Evolutionary conservation across 2,797 vertebrate genomes (phyloP), one percentile per base, ranked within the genome.

Genomic region (Selene dorsalis): DNA sequence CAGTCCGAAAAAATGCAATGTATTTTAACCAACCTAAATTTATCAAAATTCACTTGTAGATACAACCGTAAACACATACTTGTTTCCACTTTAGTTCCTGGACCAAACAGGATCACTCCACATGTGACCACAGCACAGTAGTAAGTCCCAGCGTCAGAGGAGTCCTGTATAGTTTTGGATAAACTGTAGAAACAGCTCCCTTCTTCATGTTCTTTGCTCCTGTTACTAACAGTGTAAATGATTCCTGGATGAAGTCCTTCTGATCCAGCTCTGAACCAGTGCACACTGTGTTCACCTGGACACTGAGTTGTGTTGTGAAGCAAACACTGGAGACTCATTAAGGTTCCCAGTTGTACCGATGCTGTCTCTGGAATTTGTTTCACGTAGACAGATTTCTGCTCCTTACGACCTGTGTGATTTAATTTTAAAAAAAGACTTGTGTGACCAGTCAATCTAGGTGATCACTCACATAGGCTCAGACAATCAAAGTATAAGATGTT

Each of bases 111-210:
- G 6, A 91, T 80, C 45, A 83, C 9, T 69, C 87, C 91, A 92
- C 87, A 90, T 55, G 73, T 78, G 39, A 24, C 65, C 57, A 90
- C 85, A 71, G 88, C 90, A 73, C 90, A 91, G 87, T 92, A 91
- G 81, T 89, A 93, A 3, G 69, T 88, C 77, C 84, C 78, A 81
- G 68, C 3, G 45, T 91, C 45, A 48, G 45, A 48, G 18, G 45
- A 48, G 18, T 20, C 8, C 18, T 20, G 45, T 48, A 48, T 48
- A 48, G 45, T 48, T 48, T 48, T 48, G 18, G 45, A 48, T 18
- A 48, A 48, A 20, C 45, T 48, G 45, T 48, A 48, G 45, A 20
- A 18, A 48, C 45, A 48, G 45, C 45, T 48, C 3, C 45, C n/a
- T 48, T 48, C 45, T 20, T 48, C 45, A 7, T 48, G 2, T 48